Base-by-base conservation (phyloP, 1,140 invertebrate species). In the Thereuonema tuberculata region DNA sequence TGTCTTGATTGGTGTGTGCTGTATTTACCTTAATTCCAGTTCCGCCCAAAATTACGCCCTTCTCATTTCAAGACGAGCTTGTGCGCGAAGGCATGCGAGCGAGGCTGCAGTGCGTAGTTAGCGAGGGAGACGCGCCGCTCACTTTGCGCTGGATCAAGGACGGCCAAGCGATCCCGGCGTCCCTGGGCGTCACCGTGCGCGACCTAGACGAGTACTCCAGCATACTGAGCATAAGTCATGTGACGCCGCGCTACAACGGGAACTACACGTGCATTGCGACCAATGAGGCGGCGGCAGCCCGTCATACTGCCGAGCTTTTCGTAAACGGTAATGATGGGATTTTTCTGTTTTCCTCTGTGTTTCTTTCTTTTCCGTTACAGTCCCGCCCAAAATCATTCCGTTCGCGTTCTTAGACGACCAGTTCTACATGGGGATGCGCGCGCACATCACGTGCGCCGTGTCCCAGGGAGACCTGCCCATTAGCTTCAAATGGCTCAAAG, bases 131-230 rank as follows among this genome's bases (percentile, higher is more conserved):
- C 67, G 72, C 75, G 54, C 80, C 79, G 21, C 71, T 81, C 69
- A 74, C 23, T 9, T 20, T 50, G 17, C 17, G 48, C 17, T 50
- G 48, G 48, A 50, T 20, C 48, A 50, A 50, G 21, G 48, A 50
- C 23, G 48, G 23, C 9, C 9, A 50, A 21, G 5, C 23, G 9
- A 9, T 50, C 3, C 5, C 31, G 5, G 48, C 48, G 48, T 9
- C 21, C 17, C 5, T 5, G 55, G 74, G 72, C 12, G 69, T 76
- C 31, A 65, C 66, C 65, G 78, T 83, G 65, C 80, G 81, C 66
- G 81, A 82, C 73, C 81, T 84, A 72, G 82, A 85, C 72, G 81
- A 82, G 69, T 85, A 81, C 75, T 85, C 82, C 79, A 84, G 81
- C 76, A 84, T 85, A 69, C 79, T 89, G 69, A 82, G 83, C 67